Conservation (phyloP, 2,113 vertebrate genomes). For the Macroglossus sobrinus region DNA sequence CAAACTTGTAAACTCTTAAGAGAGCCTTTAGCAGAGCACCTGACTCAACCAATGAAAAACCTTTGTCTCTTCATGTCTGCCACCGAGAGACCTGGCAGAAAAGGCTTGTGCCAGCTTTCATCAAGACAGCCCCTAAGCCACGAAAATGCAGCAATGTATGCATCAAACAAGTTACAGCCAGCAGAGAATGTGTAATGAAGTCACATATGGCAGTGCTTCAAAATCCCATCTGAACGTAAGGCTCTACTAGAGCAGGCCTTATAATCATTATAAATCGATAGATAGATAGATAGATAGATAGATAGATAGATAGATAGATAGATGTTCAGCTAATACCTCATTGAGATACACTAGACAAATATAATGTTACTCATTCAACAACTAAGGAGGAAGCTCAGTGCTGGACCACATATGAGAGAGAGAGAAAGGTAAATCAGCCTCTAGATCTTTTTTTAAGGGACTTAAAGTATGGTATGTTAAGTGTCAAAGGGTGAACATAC, state of each 20-base stretch:
- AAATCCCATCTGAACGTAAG: background rate
- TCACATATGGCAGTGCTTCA: conserved; percentile 31
- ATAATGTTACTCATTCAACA: background rate
- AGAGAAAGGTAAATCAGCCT: background rate
- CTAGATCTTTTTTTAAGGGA: background rate
- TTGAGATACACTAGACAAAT: background rate
- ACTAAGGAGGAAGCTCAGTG: background rate
- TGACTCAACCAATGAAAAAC: conserved; percentile 8
- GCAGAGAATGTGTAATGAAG: background rate
- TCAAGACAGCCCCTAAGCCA: background rate
- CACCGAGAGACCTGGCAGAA: background rate
- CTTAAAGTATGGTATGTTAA: fast-evolving
- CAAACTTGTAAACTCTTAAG: background rate
- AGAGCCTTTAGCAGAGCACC: background rate
- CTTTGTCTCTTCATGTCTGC: conserved; percentile 7
- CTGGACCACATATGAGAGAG: too few relatives aligned
- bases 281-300: too few relatives aligned
- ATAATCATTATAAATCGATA: background rate
- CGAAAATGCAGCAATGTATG: background rate
- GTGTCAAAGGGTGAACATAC: background rate
- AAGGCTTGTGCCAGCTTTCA: background rate
- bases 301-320: too few relatives aligned
- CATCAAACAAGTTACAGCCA: background rate
- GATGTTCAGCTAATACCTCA: background rate
- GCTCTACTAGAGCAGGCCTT: background rate